A percentile compares a stretch with the other conserved stretches of the same genome.
These are phyloP conservation scores for Panagrolaimus sp. DNA, from an alignment of 1,140 invertebrate species.

Conservation along the genomic window DNA sequence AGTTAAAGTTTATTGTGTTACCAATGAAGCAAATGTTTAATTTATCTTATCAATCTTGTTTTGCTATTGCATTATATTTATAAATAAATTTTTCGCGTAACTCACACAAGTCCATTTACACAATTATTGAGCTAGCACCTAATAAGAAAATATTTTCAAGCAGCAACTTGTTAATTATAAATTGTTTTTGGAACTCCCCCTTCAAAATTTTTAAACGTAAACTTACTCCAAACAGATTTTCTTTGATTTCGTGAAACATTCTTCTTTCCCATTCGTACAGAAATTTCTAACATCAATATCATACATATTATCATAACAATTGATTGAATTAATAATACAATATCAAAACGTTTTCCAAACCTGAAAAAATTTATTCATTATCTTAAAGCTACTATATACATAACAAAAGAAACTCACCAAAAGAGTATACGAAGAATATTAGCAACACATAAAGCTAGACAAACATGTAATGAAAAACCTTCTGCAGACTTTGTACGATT, in stretches of 20 bases:
- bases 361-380: conserved; percentile 64
- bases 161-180: too few relatives aligned
- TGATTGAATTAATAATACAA: conserved; percentile 87
- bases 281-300: conserved; percentile 88
- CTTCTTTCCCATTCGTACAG: conserved; percentile 69
- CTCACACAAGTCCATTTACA: too few relatives aligned
- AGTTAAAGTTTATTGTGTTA: conserved; percentile 31
- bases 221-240: conserved; percentile 54
- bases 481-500: conserved; percentile 77
- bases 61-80: background rate
- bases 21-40: conserved; percentile 21
- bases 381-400: background rate
- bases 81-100: conserved; percentile 1
- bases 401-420: conserved; percentile 70
- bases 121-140: too few relatives aligned
- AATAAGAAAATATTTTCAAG: too few relatives aligned
- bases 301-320: conserved; percentile 93
- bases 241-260: conserved; percentile 41
- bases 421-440: conserved; percentile 93
- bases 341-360: conserved; percentile 94
- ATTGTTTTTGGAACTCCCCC: too few relatives aligned
- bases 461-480: conserved; percentile 93
- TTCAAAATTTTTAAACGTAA: background rate
- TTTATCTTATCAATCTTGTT: conserved; percentile 5
- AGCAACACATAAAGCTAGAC: conserved; percentile 83